Percentiles rank a stretch among this genome's conserved stretches.
These are phyloP conservation scores for Stegana nigrithorax DNA, from an alignment of 2,888 invertebrate species.

Conservation along the genomic window DNA sequence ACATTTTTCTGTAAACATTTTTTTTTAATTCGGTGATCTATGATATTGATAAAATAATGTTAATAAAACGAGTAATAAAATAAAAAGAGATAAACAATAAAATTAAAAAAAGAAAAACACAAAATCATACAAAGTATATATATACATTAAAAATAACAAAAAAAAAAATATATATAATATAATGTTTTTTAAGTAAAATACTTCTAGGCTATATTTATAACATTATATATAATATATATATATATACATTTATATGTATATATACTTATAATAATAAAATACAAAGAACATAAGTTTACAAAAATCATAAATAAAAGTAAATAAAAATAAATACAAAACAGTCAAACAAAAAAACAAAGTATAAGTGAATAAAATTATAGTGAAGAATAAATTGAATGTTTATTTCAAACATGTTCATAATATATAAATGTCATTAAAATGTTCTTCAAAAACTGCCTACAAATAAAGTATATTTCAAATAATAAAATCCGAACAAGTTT, in stretches of 20 bases:
- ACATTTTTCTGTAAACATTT: constrained; percentile 55
- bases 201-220: constrained; percentile 18
- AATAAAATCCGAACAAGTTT: constrained; percentile 38
- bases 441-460: constrained; percentile 69
- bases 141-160: constrained; percentile 25
- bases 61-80: constrained; percentile 21
- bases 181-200: constrained; percentile 23
- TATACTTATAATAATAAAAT: constrained; percentile 54
- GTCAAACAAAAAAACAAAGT: constrained; percentile 19
- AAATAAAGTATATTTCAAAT: constrained; percentile 68
- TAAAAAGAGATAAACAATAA: constrained; percentile 41
- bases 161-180: constrained; percentile 39
- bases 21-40: constrained; percentile 65
- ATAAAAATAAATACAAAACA: constrained; percentile 34
- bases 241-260: constrained; percentile 36
- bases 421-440: constrained; percentile 69
- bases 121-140: constrained; percentile 33
- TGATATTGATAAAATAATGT: constrained; percentile 49
- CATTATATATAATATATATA: constrained; percentile 38
- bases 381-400: constrained; percentile 46
- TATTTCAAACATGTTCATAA: constrained; percentile 65
- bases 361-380: constrained; percentile 50
- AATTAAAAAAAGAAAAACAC: constrained; percentile 31
- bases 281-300: constrained; percentile 57
- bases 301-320: constrained; percentile 49